phyloP scores from a whole-genome alignment of 2,797 vertebrate species.

The Pangasius sanitwongsei region DNA sequence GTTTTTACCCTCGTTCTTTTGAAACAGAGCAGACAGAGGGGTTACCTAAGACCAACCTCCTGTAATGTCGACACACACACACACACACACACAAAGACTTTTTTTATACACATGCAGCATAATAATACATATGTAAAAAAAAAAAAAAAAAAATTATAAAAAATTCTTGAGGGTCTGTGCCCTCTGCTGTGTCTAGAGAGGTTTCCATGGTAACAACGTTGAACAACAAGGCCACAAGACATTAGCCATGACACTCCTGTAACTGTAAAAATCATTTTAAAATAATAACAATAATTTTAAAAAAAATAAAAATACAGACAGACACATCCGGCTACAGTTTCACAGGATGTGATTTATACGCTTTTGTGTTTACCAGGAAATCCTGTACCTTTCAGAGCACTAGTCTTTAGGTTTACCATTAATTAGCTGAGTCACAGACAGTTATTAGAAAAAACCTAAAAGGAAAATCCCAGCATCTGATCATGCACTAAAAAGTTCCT shows the following conservation, averaged over 20 bases:
- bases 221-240: slow-evolving; percentile 24
- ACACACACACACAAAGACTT: slow-evolving; percentile 4
- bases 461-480: neutral
- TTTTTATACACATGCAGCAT: slow-evolving; percentile 7
- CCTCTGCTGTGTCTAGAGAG: slow-evolving; percentile 47
- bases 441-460: slow-evolving; percentile 6
- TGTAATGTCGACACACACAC: slow-evolving; percentile 3
- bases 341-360: slow-evolving; percentile 26
- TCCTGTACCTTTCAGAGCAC: slow-evolving; percentile 2
- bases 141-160: neutral
- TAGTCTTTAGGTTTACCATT: slow-evolving; percentile 24
- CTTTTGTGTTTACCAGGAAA: slow-evolving; percentile 37
- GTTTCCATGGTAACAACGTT: slow-evolving; percentile 56
- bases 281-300: neutral
- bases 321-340: neutral
- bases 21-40: neutral
- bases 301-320: slow-evolving; percentile 11
- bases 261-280: neutral
- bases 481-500: neutral
- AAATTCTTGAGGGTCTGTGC: slow-evolving; percentile 35
- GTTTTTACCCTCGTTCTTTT: slow-evolving; percentile 19
- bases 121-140: slow-evolving; percentile 32
- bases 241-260: slow-evolving; percentile 25
- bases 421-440: slow-evolving; percentile 28
- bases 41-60: slow-evolving; percentile 13